Evolutionary conservation across 2,797 vertebrate species (phyloP).

Genomic region (Mastacembelus armatus): DNA sequence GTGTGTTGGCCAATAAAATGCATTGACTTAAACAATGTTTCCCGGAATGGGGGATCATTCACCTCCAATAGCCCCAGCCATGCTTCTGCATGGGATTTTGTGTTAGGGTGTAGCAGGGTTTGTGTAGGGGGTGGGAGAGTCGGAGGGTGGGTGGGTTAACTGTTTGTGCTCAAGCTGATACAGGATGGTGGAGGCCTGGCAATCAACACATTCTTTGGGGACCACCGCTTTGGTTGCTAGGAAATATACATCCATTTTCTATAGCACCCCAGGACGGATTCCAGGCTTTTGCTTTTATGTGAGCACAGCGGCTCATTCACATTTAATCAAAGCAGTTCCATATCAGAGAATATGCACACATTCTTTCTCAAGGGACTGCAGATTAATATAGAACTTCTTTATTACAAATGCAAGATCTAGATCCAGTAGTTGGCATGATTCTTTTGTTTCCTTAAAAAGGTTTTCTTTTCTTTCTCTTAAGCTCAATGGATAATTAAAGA

Average conservation of each 20-base stretch:
- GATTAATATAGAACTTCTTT: slow-evolving; percentile 67
- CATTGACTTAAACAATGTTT: slow-evolving; percentile 78
- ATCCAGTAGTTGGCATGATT: slow-evolving; percentile 60
- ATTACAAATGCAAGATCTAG: slow-evolving; percentile 66
- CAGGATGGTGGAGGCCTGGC: slow-evolving; percentile 74
- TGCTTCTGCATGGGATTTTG: slow-evolving; percentile 47
- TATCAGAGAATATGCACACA: slow-evolving; percentile 73
- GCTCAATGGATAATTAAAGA: slow-evolving; percentile 67
- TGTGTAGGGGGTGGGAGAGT: slow-evolving; percentile 29
- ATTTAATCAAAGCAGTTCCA: slow-evolving; percentile 83
- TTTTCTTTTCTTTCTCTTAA: too few species aligned
- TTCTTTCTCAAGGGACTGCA: slow-evolving; percentile 54
- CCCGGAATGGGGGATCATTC: slow-evolving; percentile 69
- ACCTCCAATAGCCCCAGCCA: slow-evolving; percentile 51
- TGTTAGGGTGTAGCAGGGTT: slow-evolving; percentile 40
- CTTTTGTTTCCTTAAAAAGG: slow-evolving; percentile 43
- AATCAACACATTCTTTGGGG: slow-evolving; percentile 83
- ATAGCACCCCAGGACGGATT: slow-evolving; percentile 79
- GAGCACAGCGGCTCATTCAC: slow-evolving; percentile 76
- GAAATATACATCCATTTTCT: slow-evolving; percentile 82
- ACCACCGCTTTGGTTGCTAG: slow-evolving; percentile 79
- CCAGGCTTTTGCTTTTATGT: slow-evolving; percentile 75
- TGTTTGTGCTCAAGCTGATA: slow-evolving; percentile 71
- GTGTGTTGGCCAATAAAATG: slow-evolving; percentile 76
- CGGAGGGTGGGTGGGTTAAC: slow-evolving; percentile 38